Percentiles rank a stretch among this genome's conserved stretches.
Evolutionary conservation across 2,113 vertebrate genomes (phyloP).

Genomic region (Edolisoma coerulescens): DNA sequence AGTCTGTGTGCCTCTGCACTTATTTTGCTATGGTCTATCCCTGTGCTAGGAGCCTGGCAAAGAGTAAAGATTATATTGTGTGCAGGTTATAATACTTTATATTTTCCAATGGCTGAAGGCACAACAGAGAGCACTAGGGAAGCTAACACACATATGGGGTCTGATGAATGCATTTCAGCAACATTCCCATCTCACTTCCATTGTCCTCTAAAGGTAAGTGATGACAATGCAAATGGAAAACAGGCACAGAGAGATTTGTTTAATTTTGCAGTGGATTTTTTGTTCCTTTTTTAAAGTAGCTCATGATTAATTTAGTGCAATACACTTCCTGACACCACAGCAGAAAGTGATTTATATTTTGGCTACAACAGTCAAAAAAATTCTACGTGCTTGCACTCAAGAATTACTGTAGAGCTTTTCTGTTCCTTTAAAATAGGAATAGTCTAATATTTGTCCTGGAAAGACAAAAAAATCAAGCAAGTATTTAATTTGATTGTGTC

Average conservation of each 20-base stretch:
- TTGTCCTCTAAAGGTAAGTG: slow-evolving; percentile 38
- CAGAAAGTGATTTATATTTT: slow-evolving; percentile 48
- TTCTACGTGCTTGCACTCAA: background rate
- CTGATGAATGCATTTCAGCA: slow-evolving; percentile 9
- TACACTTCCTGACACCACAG: slow-evolving; percentile 18
- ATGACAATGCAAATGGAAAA: slow-evolving; percentile 61
- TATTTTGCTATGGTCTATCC: background rate
- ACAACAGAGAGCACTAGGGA: background rate
- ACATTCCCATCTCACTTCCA: slow-evolving; percentile 15
- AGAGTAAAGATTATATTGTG: background rate
- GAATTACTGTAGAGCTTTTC: background rate
- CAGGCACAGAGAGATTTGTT: slow-evolving; percentile 49
- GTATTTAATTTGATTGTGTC: background rate
- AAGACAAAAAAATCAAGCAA: background rate
- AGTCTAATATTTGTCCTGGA: background rate
- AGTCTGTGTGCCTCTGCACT: background rate
- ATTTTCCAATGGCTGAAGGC: background rate
- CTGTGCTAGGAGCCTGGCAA: background rate
- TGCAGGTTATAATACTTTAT: background rate
- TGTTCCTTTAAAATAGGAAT: background rate
- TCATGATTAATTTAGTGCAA: slow-evolving; percentile 56
- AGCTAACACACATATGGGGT: background rate
- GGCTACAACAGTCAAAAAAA: background rate
- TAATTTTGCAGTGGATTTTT: slow-evolving; percentile 48
- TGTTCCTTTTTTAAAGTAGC: slow-evolving; percentile 33